These are phyloP conservation scores for Rhinopomastus cyanomelas DNA, from an alignment of 2,113 vertebrate genomes.

Conservation along the genomic window DNA sequence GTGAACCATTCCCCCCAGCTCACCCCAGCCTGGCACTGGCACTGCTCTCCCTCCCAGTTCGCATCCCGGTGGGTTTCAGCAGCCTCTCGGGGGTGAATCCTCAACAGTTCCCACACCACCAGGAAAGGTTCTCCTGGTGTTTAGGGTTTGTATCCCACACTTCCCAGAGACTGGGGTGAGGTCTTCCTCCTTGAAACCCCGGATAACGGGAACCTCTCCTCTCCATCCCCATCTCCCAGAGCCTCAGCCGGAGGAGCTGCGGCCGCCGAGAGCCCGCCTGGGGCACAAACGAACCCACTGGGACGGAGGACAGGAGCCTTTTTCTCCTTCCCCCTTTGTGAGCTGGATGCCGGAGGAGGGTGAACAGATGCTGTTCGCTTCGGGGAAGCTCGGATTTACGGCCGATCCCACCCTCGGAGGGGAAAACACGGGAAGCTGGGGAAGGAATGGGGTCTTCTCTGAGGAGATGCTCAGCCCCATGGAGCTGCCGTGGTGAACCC, in stretches of 20 bases:
- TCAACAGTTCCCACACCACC: not conserved
- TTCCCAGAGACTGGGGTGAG: not conserved
- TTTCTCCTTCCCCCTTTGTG: not conserved
- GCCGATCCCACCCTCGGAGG: not conserved
- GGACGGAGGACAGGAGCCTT: fast-evolving
- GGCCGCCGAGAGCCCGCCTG: fast-evolving
- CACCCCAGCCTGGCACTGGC: fast-evolving
- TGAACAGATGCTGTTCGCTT: conserved; percentile 64
- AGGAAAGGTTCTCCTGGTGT: not conserved
- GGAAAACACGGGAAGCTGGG: not conserved
- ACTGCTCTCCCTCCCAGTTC: not conserved
- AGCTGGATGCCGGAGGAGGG: not conserved
- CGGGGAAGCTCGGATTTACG: not conserved
- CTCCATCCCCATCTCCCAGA: not conserved
- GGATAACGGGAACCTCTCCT: fast-evolving
- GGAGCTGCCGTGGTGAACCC: not conserved
- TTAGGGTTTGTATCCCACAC: not conserved
- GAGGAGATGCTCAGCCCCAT: not conserved
- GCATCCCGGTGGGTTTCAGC: not conserved
- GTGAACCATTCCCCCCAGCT: too few relatives aligned
- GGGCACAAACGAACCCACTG: fast-evolving
- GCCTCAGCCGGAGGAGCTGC: fast-evolving
- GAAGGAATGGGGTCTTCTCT: not conserved
- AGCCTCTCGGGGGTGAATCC: not conserved
- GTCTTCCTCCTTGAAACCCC: not conserved